These are phyloP conservation scores for Tiaroga cobitis DNA, from an alignment of 2,797 vertebrate genomes.

Conservation along the genomic window DNA sequence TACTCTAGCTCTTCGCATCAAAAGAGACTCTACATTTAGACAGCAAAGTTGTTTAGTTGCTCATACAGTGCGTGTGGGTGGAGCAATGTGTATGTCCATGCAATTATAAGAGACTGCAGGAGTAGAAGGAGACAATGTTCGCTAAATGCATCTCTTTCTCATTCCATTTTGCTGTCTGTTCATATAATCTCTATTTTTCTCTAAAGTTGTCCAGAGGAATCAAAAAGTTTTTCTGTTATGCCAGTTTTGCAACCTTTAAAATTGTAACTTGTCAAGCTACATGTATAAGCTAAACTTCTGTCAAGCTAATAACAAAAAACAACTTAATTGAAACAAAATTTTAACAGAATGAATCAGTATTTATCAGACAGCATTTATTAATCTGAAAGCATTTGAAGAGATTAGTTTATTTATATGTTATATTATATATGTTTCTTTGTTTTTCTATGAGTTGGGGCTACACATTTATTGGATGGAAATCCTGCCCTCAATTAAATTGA, in stretches of 20 bases:
- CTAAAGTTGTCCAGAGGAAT: neutral
- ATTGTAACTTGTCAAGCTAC: neutral
- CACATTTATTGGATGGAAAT: too few relatives aligned
- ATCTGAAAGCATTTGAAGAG: neutral
- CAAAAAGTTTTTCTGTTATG: neutral
- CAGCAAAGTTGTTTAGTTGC: conserved; percentile 23
- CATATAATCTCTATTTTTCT: neutral
- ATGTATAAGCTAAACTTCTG: neutral
- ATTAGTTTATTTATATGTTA: neutral
- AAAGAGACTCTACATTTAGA: conserved; percentile 12
- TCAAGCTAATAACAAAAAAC: neutral
- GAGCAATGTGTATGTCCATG: neutral
- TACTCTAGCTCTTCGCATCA: conserved; percentile 22
- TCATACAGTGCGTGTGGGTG: conserved; percentile 7
- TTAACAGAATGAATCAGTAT: neutral
- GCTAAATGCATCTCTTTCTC: conserved; percentile 27
- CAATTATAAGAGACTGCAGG: conserved; percentile 16
- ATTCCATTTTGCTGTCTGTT: conserved; percentile 4
- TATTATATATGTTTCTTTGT: too few relatives aligned
- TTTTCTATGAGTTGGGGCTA: too few relatives aligned
- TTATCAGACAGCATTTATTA: neutral
- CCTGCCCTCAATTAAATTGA: too few relatives aligned
- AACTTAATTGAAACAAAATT: neutral
- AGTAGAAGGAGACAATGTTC: neutral
- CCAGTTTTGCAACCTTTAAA: neutral